phyloP scores from a whole-genome alignment of 1,140 invertebrate genomes.

The Ganaspis sp. region DNA sequence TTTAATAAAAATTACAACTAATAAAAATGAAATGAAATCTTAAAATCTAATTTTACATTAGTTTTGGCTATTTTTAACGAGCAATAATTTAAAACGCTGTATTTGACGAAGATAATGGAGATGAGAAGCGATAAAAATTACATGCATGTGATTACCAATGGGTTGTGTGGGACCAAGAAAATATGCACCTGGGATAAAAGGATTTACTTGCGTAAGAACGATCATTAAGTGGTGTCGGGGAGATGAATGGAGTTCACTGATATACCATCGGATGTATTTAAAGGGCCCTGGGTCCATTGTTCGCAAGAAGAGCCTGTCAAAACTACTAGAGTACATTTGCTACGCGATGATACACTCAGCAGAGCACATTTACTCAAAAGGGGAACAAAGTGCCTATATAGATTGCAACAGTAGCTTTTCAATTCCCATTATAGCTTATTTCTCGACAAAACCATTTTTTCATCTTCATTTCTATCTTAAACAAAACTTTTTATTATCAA shows the following conservation, averaged over 20 bases:
- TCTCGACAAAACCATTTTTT: too few relatives aligned
- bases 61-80: background rate
- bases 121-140: constrained; percentile 46
- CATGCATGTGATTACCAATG: constrained; percentile 46
- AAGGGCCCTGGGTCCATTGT: constrained; percentile 62
- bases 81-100: background rate
- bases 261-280: constrained; percentile 64
- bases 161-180: constrained; percentile 45
- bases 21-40: too few relatives aligned
- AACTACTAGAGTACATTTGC: constrained; percentile 70
- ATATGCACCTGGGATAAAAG: constrained; percentile 56
- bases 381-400: constrained; percentile 18
- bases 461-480: too few relatives aligned
- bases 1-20: too few relatives aligned
- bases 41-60: too few relatives aligned
- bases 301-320: constrained; percentile 64
- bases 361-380: constrained; percentile 1
- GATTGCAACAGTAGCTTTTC: constrained; percentile 13
- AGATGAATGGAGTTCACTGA: constrained; percentile 69
- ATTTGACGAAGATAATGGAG: constrained; percentile 29
- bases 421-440: background rate
- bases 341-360: constrained; percentile 60
- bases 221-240: constrained; percentile 58
- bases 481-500: too few relatives aligned
- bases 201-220: constrained; percentile 56